These are phyloP conservation scores for Drosophila falleni DNA, from an alignment of 2,888 invertebrate species.

Conservation along the genomic window DNA sequence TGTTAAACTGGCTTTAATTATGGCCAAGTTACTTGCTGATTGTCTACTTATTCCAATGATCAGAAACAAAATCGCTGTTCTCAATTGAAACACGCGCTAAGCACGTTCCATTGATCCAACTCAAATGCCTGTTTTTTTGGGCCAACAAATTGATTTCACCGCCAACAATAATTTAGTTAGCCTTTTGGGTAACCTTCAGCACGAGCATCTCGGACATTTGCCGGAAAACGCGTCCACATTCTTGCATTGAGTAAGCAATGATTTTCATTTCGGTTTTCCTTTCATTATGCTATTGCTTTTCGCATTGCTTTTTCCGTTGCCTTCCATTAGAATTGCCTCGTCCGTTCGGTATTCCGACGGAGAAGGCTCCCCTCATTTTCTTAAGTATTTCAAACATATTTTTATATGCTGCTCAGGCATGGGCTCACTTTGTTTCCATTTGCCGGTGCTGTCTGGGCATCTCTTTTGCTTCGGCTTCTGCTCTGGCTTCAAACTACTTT, in stretches of 20 bases:
- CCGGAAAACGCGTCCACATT: slow-evolving; percentile 18
- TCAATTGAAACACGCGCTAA: slow-evolving; percentile 39
- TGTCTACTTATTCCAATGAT: neutral
- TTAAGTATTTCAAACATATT: slow-evolving; percentile 67
- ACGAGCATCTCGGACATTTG: slow-evolving; percentile 12
- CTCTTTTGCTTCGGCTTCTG: slow-evolving; percentile 8
- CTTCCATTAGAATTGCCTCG: slow-evolving; percentile 15
- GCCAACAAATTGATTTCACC: slow-evolving; percentile 47
- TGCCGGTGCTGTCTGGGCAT: slow-evolving; percentile 11
- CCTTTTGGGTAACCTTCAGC: slow-evolving; percentile 20
- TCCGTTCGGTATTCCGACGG: slow-evolving; percentile 12
- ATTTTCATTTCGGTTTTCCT: slow-evolving; percentile 51
- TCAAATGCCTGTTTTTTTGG: slow-evolving; percentile 33
- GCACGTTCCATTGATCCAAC: slow-evolving; percentile 5
- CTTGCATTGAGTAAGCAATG: slow-evolving; percentile 47
- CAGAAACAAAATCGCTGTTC: slow-evolving; percentile 11
- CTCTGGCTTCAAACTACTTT: slow-evolving; percentile 66
- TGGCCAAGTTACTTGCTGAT: slow-evolving; percentile 5
- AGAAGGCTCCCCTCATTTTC: slow-evolving; percentile 57
- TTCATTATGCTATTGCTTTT: slow-evolving; percentile 29
- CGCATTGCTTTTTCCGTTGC: slow-evolving; percentile 11
- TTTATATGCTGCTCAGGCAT: slow-evolving; percentile 59
- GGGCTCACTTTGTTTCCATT: slow-evolving; percentile 41
- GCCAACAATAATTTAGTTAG: slow-evolving; percentile 48
- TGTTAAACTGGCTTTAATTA: slow-evolving; percentile 29